Conservation (phyloP, 1,140 invertebrate genomes). For the Rhynchophorus ferrugineus region DNA sequence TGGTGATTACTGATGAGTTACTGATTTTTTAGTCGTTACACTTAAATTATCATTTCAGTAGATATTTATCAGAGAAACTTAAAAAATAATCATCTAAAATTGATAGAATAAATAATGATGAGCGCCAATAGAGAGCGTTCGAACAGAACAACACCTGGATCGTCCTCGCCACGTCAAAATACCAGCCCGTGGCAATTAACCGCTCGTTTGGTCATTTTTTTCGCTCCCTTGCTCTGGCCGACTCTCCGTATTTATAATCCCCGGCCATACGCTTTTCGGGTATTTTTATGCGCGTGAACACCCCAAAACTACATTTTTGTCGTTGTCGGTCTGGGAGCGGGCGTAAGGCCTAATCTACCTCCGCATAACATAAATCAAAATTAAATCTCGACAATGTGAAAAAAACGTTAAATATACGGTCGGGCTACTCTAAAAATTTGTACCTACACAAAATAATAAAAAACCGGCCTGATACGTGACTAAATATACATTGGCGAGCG, state of each 20-base stretch:
- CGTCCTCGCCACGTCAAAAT: no score
- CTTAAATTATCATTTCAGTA: no score
- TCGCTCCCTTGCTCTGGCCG: no score
- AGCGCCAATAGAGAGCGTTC: no score
- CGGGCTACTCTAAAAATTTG: not conserved
- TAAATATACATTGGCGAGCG: not conserved
- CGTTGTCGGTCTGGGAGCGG: not conserved
- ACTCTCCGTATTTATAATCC: not conserved
- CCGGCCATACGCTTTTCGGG: not conserved
- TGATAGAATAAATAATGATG: no score
- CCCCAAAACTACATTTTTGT: constrained; percentile 7
- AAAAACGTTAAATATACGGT: not conserved
- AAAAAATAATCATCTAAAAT: no score
- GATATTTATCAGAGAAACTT: no score
- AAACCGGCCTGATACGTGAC: not conserved
- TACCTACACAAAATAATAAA: not conserved
- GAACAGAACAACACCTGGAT: no score
- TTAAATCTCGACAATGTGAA: constrained; percentile 4
- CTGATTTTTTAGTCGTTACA: no score
- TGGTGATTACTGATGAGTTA: no score
- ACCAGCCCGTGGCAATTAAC: not conserved
- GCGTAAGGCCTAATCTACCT: not conserved
- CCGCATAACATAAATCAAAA: constrained; percentile 8
- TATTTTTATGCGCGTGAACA: not conserved
- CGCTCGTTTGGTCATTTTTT: not conserved